Evolutionary conservation across 2,888 invertebrate species (phyloP).

Genomic region (Hofmannophila pseudospretella): DNA sequence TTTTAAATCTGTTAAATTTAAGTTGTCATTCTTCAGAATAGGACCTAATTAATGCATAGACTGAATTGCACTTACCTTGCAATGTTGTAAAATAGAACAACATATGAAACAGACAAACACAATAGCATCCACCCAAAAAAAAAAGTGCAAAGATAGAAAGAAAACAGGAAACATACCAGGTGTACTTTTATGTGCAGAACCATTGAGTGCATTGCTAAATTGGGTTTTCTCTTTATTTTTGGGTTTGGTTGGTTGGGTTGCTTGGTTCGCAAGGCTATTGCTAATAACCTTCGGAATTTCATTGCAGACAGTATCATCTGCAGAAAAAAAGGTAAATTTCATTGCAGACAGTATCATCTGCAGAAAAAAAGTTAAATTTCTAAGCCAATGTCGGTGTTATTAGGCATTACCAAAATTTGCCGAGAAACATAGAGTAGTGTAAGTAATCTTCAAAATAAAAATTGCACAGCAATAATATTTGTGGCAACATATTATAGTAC

Average conservation of each 20-base stretch:
- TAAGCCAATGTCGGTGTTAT: conserved; percentile 21
- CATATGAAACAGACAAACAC: background rate
- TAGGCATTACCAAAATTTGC: background rate
- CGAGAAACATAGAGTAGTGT: no score
- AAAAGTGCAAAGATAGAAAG: conserved; percentile 6
- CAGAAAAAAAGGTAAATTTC: conserved; percentile 60
- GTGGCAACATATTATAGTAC: background rate
- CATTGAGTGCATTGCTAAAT: conserved; percentile 56
- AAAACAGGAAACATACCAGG: conserved; percentile 51
- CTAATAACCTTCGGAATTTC: conserved; percentile 65
- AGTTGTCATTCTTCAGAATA: no score
- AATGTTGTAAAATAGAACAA: background rate
- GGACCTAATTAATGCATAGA: no score
- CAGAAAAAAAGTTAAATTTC: conserved; percentile 60
- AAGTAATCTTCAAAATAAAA: background rate
- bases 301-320: conserved; percentile 71
- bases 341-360: conserved; percentile 71
- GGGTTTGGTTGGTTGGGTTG: conserved; percentile 44
- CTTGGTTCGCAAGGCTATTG: conserved; percentile 41
- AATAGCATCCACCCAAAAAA: background rate
- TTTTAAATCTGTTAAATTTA: no score
- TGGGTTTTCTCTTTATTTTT: conserved; percentile 58
- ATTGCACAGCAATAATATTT: background rate
- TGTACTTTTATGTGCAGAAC: conserved; percentile 62
- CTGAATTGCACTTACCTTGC: no score